These are phyloP conservation scores for Rhingia campestris DNA, from an alignment of 2,888 invertebrate species.

Conservation along the genomic window DNA sequence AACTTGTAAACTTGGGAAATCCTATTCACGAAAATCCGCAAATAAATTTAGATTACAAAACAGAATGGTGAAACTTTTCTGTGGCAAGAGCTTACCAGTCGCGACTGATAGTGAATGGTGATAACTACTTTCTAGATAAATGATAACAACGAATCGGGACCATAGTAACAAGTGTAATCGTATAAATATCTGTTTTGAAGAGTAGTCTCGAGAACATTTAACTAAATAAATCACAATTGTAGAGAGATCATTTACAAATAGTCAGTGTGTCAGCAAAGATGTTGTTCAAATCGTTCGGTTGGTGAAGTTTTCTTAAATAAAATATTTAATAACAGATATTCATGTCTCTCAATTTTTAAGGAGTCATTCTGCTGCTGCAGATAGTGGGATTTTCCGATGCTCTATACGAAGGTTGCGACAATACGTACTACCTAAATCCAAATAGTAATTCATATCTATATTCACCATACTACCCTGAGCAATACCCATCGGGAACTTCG, in stretches of 20 bases:
- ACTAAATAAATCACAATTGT: slow-evolving; percentile 46
- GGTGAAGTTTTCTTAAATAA: slow-evolving; percentile 8
- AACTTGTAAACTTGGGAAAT: neutral
- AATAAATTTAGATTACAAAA: neutral
- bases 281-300: slow-evolving; percentile 45
- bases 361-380: slow-evolving; percentile 52
- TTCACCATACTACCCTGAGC: slow-evolving; percentile 79
- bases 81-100: neutral
- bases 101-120: slow-evolving; percentile 7
- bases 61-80: slow-evolving; percentile 1
- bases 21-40: neutral
- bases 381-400: slow-evolving; percentile 18
- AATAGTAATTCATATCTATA: slow-evolving; percentile 76
- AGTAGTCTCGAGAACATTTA: slow-evolving; percentile 18
- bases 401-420: slow-evolving; percentile 76
- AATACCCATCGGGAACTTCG: slow-evolving; percentile 78
- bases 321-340: neutral
- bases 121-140: slow-evolving; percentile 36
- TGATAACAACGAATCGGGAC: slow-evolving; percentile 3
- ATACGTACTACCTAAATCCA: slow-evolving; percentile 71
- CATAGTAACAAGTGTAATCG: neutral
- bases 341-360: slow-evolving; percentile 24
- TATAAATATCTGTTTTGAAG: slow-evolving; percentile 58
- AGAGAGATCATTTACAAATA: slow-evolving; percentile 52
- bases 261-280: slow-evolving; percentile 48